Evolutionary conservation across 2,797 vertebrate species (phyloP), one percentile per base, ranked within the genome.

Genomic region (Megalops cyprinoides): DNA sequence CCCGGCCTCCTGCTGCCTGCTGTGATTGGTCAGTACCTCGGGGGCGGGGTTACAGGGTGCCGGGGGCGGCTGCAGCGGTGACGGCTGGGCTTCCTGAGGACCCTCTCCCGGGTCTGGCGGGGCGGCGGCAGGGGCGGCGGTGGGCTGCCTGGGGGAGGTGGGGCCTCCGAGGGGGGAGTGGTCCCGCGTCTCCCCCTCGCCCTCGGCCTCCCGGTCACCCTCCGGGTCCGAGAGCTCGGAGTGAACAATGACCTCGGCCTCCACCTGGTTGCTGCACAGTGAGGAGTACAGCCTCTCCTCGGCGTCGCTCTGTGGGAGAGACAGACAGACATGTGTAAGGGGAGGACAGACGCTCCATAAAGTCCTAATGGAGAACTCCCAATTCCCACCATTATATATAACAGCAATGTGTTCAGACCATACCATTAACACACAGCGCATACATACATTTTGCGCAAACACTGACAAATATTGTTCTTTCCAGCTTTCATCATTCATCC

Each of bases 221-320:
- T 83, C 87, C 23, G 92, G 93, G 25, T 97, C 95, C 9, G 95
- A 94, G 80, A 97, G 95, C 91, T 97, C 97, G 0, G 97, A 98
- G 89, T 99, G 98, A 84, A 99, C 97, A 0, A 98, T 98, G 87
- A 99, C 97, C 49, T 98, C 96, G 0, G 98, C 98, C 89, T 99
- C 96, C 74, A 99, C 94, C 89, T 96, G 96, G 90, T 97, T 96
- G 65, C 94, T 91, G 88, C 86, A 92, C 82, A 91, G 88, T 34
- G 91, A 90, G 0, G 91, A 83, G 0, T 84, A 87, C 7, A 93
- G 87, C 78, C 85, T 93, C 87, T 94, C 96, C 62, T 90, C 94
- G 3, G 88, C 75, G 56, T 92, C 95, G 18, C 84, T 91, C 97
- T 98, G 89, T 12, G 89, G 67, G 23, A 80, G 4, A 20, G 37